Evolutionary conservation across 2,113 vertebrate species (phyloP).

Genomic region (Albula goreensis): DNA sequence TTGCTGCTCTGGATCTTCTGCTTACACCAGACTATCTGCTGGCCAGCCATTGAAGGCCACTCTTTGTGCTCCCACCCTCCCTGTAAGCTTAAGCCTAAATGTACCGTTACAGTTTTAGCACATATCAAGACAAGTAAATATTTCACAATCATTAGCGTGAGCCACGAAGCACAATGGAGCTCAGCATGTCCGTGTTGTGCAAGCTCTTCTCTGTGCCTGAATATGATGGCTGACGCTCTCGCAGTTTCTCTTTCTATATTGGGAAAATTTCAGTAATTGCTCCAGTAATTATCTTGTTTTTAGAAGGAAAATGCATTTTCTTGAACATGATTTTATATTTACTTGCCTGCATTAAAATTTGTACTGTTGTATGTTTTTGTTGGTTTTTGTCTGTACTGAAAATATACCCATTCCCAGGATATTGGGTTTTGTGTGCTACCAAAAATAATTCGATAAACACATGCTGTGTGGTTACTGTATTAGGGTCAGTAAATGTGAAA

Average conservation of each 20-base stretch:
- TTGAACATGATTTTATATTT: neutral
- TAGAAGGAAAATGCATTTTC: neutral
- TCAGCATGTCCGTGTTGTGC: too few species aligned
- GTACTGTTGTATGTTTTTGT: neutral
- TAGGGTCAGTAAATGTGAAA: neutral
- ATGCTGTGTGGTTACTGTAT: neutral
- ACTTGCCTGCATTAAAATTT: neutral
- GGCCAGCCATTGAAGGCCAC: neutral
- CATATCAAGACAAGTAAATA: too few species aligned
- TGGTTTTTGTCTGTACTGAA: neutral
- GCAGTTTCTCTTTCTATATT: neutral
- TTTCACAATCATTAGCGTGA: too few species aligned
- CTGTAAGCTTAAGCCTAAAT: constrained; percentile 4
- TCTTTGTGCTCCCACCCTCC: neutral
- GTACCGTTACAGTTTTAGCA: neutral
- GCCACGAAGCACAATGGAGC: too few species aligned
- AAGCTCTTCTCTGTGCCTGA: neutral
- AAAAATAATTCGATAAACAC: neutral
- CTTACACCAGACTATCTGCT: neutral
- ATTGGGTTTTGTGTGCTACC: neutral
- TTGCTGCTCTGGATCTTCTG: neutral
- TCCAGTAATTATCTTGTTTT: neutral
- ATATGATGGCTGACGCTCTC: neutral
- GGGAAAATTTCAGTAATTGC: neutral
- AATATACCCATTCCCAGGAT: neutral